phyloP scores from a whole-genome alignment of 92 coral and sea anemone species.

The Epizoanthus ramosus region DNA sequence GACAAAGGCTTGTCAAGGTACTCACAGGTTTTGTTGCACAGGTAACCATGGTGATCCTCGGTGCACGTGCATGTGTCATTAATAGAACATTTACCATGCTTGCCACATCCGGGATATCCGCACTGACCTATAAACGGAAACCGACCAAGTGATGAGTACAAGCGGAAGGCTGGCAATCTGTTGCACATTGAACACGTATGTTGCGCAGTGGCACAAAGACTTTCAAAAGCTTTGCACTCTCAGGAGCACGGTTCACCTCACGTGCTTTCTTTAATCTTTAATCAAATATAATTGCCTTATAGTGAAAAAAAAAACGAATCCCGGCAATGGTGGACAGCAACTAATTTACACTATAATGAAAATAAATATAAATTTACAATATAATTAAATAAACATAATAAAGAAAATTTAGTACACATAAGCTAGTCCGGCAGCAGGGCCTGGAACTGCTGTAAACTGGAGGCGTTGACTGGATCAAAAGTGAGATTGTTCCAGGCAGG shows the following conservation, averaged over 20 bases:
- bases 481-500: too few relatives aligned
- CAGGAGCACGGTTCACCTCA: not conserved
- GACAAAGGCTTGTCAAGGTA: slow-evolving; percentile 18
- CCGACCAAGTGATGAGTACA: not conserved
- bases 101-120: slow-evolving; percentile 90
- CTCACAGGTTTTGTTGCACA: slow-evolving; percentile 77
- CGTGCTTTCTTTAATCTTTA: too few relatives aligned
- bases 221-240: not conserved
- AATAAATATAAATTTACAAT: too few relatives aligned
- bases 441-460: too few relatives aligned
- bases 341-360: too few relatives aligned
- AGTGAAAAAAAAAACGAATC: too few relatives aligned
- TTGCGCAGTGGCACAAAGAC: not conserved
- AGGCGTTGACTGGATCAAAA: too few relatives aligned
- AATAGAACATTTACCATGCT: slow-evolving; percentile 75
- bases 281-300: too few relatives aligned
- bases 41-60: slow-evolving; percentile 83
- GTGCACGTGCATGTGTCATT: slow-evolving; percentile 94
- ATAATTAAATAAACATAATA: too few relatives aligned
- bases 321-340: too few relatives aligned
- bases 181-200: not conserved
- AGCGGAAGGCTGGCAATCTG: not conserved
- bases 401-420: too few relatives aligned
- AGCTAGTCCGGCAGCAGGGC: too few relatives aligned
- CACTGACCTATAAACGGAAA: slow-evolving; percentile 70